Evolutionary conservation across 1,140 invertebrate genomes (phyloP), one percentile per base, ranked within the genome.

Genomic region (Sitobion miscanthi): DNA sequence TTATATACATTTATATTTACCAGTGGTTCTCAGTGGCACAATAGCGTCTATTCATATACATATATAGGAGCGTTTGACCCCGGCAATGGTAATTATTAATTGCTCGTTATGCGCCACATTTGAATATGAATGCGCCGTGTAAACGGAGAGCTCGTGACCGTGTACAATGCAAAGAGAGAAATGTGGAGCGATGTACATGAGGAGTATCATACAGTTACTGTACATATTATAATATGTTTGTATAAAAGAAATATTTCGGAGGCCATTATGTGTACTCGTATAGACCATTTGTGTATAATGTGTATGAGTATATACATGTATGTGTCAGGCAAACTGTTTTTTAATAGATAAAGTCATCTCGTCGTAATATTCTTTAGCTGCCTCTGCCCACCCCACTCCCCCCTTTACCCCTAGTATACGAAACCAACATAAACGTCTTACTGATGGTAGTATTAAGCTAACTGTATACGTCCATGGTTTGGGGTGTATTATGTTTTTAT

Each of bases 11-110:
- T 69, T 85, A 85, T 92, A 52, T 62, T 90, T 35, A 57, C 52
- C 82, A 93, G 91, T 93, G 91, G 91, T 93, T 93, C 91, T 93
- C 91, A 93, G 82, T 42, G 49, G 91, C 91, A 92, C 91, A 92
- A 92, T 92, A 83, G 69, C 30, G 77, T 52, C 91, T 92, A 92
- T 92, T 92, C 91, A 92, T 11, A 88, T 21, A n/a, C 30, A 49
- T n/a, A 49, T n/a, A n/a, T n/a, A 17, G 47, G 45, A 92, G 91
- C 21, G 42, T 54, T 54, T 83, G 82, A 93, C 91, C 91, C 82
- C 91, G 82, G 47, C n/a, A 7, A 83, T 47, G 91, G 82, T 86
- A 93, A 93, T 93, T 93, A 93, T 93, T 93, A 93, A 86, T 92
- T 92, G 91, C 91, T 92, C 91, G 91, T 92, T 92, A 92, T 83